Conservation (phyloP, 1,140 invertebrate species). For the Nebria ingens region DNA sequence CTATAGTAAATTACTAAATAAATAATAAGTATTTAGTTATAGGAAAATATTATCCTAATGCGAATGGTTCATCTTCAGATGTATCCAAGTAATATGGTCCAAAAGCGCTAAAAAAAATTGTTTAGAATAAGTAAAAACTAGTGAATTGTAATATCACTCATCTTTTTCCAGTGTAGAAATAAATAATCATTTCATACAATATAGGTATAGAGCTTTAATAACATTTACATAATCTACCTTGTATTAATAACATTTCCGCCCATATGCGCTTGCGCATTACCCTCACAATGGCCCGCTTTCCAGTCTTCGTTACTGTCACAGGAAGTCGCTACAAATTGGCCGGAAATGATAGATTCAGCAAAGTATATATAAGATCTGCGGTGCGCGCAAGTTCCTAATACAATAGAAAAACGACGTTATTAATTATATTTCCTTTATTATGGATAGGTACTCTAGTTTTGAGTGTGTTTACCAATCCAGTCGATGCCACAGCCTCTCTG, state of each 20-base stretch:
- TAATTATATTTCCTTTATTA: background rate
- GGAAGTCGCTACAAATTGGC: slow-evolving; percentile 37
- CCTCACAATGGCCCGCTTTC: slow-evolving; percentile 39
- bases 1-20: too few relatives aligned
- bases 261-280: slow-evolving; percentile 39
- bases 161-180: background rate
- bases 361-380: slow-evolving; percentile 47
- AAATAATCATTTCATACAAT: background rate
- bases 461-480: slow-evolving; percentile 22
- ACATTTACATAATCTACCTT: slow-evolving; percentile 29
- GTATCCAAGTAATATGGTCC: background rate
- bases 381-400: slow-evolving; percentile 41
- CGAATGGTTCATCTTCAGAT: background rate
- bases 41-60: too few relatives aligned
- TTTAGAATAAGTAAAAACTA: background rate
- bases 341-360: slow-evolving; percentile 42
- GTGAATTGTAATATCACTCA: background rate
- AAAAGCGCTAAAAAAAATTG: background rate
- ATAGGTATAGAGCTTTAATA: background rate
- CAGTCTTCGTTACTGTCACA: slow-evolving; percentile 46
- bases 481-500: slow-evolving; percentile 57
- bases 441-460: background rate
- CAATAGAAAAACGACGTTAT: background rate
- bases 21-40: too few relatives aligned
- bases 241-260: slow-evolving; percentile 43